Evolutionary conservation across 1,140 invertebrate species (phyloP), one percentile per base, ranked within the genome.

Genomic region (Battus philenor): DNA sequence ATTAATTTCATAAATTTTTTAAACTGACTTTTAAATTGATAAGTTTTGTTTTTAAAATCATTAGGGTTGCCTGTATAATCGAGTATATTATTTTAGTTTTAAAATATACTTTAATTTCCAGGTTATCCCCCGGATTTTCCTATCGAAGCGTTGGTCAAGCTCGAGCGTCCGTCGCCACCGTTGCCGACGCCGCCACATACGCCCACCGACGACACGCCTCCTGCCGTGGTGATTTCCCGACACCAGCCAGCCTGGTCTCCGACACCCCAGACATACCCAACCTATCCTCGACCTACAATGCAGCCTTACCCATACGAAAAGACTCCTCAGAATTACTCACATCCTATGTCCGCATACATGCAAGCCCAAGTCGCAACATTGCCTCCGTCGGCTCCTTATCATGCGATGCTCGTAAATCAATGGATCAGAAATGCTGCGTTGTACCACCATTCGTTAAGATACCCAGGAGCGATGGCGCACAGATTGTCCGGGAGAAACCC

Each of bases 101-200:
- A 12, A 9, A 6, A 9, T 47, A 48, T 47, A 43, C 43, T n/a
- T n/a, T 2, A 26, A 51, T 46, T 66, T 71, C 49, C 76, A 87
- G 84, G 75, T 54, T 87, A 80, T 50, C 77, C 79, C 34, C 76
- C 75, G 60, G 88, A 88, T 48, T 88, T 88, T 41, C 82, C 83
- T 16, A 78, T 81, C 16, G 81, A 80, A 57, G 83, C 79, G 27
- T 59, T 84, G 54, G 88, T 91, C 18, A 91, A 91, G 67, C 84
- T 90, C 54, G 90, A 91, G 69, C 88, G 90, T 20, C 86, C 89
- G 39, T 89, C 89, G 18, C 90, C 90, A 9, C 89, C 90, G 4
- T 81, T 91, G 53, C 75, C 93, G 39, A 93, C 92, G 31, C 92
- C 92, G 11, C 92, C 92, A 2, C 90, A 91, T 30, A 92, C 92